A percentile compares a stretch with the other conserved stretches of the same genome.
phyloP scores from a whole-genome alignment of 2,113 vertebrate genomes.

The Telmatochromis sp. region DNA sequence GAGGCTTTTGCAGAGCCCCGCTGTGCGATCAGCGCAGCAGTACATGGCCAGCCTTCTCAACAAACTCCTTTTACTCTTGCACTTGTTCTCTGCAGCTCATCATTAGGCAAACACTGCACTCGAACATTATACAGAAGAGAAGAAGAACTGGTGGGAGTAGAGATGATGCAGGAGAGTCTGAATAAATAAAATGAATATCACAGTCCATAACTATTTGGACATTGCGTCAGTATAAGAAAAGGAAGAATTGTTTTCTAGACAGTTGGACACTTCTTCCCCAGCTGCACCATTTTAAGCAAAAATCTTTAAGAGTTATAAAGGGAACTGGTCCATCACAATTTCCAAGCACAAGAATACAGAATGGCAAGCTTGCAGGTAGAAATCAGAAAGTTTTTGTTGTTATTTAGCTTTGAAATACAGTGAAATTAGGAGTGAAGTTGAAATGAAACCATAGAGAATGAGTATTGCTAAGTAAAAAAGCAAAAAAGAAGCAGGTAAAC shows the following conservation, averaged over 20 bases:
- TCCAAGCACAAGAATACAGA: not conserved
- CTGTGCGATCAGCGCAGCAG: slow-evolving; percentile 18
- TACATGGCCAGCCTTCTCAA: not conserved
- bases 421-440: not conserved
- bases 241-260: not conserved
- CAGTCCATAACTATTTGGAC: not conserved
- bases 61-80: not conserved
- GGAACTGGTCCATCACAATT: not conserved
- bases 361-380: not conserved
- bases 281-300: not conserved
- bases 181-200: not conserved
- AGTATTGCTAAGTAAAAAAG: not conserved
- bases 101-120: not conserved
- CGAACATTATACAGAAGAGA: not conserved
- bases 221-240: not conserved
- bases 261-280: not conserved
- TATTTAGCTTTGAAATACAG: not conserved
- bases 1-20: not conserved
- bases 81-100: not conserved
- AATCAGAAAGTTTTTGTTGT: not conserved
- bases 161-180: not conserved
- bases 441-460: not conserved
- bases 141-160: not conserved
- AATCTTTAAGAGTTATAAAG: not conserved
- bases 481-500: not conserved